These are phyloP conservation scores for Lethrus apterus DNA, from an alignment of 1,140 invertebrate species.

Conservation along the genomic window DNA sequence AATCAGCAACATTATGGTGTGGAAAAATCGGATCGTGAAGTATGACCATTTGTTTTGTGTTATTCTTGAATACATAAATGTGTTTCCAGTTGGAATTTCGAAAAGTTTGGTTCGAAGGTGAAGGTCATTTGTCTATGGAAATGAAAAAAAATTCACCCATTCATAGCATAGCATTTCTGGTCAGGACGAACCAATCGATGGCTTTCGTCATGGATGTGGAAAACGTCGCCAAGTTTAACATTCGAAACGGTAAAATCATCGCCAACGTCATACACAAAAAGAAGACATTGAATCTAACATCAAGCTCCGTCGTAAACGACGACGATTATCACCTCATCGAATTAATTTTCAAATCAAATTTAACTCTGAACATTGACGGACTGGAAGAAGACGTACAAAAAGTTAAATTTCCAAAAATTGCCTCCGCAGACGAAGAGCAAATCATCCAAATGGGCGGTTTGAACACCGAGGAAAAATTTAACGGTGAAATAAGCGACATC, in stretches of 20 bases:
- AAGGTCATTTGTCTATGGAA: conserved; percentile 21
- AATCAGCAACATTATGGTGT: conserved; percentile 5
- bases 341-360: conserved; percentile 46
- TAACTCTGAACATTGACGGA: conserved; percentile 60
- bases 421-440: conserved; percentile 18
- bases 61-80: too few species aligned
- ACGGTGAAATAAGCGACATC: conserved; percentile 72
- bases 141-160: conserved; percentile 50
- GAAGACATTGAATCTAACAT: conserved; percentile 48
- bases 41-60: not conserved
- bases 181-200: conserved; percentile 15
- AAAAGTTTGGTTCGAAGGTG: conserved; percentile 19
- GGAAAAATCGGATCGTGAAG: not conserved
- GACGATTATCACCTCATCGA: conserved; percentile 55
- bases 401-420: not conserved
- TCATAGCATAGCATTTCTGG: conserved; percentile 22
- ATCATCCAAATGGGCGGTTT: conserved; percentile 47
- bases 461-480: conserved; percentile 37
- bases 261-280: conserved; percentile 60
- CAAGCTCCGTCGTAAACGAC: conserved; percentile 57
- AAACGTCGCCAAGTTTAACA: conserved; percentile 52
- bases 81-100: conserved; percentile 21
- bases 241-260: conserved; percentile 53
- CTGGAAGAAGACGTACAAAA: conserved; percentile 34
- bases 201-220: conserved; percentile 33